Evolutionary conservation across 1,140 invertebrate genomes (phyloP), one percentile per base, ranked within the genome.

Genomic region (Magallana ariakensis): DNA sequence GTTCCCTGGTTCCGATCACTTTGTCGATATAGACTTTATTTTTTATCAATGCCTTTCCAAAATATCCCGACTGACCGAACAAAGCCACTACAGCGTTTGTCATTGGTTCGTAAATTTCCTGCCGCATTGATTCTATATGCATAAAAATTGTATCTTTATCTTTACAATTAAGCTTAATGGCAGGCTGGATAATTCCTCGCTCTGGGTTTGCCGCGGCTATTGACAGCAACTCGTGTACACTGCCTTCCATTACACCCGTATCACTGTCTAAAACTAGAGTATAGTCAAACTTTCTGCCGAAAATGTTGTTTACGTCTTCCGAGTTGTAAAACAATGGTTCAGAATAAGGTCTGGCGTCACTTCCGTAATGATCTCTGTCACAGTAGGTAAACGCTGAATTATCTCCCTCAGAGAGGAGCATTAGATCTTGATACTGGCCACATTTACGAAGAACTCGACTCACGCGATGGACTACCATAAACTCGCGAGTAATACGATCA

Each of bases 341-440:
- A 0, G 90, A 90, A 56, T 89, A 89, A 3, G 85, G 86, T 57
- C 92, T 83, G 19, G 92, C 92, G 54, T 66, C 26, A 15, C 86
- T 90, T 5, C 92, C 92, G 82, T 94, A 94, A 80, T 89, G 90
- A 19, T 84, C 85, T 0, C 66, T 33, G 82, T 94, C 92, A n/a
- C 92, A 91, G 84, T 94, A 93, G 3, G 90, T 87, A 66, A 89
- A 94, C 0, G 92, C 92, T 16, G 87, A 62, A 58, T 90, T 87
- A 22, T 93, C 90, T 0, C 93, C 93, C 60, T 92, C 91, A 6
- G 92, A 93, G 10, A 94, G 82, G 0, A 94, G 87, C 92, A 94
- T 93, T 11, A 94, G 85, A 80, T 94, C 93, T 70, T 94, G 93
- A 85, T 94, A 93, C 75, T 94, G 93, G 1, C 93, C 92, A 89